These are phyloP conservation scores for Amiota communis DNA, from an alignment of 2,888 invertebrate genomes.

Conservation along the genomic window DNA sequence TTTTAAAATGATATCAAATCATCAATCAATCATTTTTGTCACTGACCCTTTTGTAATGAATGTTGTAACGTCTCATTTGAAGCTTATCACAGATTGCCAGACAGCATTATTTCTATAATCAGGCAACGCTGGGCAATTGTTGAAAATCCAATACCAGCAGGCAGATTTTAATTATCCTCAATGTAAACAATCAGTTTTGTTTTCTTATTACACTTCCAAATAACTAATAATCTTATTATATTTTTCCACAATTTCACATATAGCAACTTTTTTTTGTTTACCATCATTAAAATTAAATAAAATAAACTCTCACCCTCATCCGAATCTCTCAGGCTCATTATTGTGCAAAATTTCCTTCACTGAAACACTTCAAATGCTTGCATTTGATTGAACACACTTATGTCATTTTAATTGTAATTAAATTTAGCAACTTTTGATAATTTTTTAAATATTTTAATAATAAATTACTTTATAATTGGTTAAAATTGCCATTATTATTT, in stretches of 20 bases:
- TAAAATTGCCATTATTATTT: too few relatives aligned
- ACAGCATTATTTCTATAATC: too few relatives aligned
- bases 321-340: constrained; percentile 53
- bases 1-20: too few relatives aligned
- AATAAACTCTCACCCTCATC: constrained; percentile 54
- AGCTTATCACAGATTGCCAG: too few relatives aligned
- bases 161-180: constrained; percentile 1
- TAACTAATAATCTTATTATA: too few relatives aligned
- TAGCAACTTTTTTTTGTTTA: background rate
- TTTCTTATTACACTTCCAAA: too few relatives aligned
- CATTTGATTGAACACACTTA: background rate
- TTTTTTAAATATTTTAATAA: too few relatives aligned
- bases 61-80: too few relatives aligned
- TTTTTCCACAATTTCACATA: background rate
- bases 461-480: too few relatives aligned
- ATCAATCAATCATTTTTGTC: too few relatives aligned
- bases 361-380: background rate
- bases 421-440: background rate
- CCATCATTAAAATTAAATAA: too few relatives aligned
- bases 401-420: background rate
- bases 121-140: background rate
- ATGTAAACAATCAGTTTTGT: constrained; percentile 1
- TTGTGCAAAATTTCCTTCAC: background rate
- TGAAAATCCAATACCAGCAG: constrained; percentile 15
- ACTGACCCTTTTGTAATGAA: too few relatives aligned